Percentiles rank a stretch among this genome's conserved stretches.
phyloP scores from a whole-genome alignment of 2,888 invertebrate species.

The Iselma pallidipennis region DNA sequence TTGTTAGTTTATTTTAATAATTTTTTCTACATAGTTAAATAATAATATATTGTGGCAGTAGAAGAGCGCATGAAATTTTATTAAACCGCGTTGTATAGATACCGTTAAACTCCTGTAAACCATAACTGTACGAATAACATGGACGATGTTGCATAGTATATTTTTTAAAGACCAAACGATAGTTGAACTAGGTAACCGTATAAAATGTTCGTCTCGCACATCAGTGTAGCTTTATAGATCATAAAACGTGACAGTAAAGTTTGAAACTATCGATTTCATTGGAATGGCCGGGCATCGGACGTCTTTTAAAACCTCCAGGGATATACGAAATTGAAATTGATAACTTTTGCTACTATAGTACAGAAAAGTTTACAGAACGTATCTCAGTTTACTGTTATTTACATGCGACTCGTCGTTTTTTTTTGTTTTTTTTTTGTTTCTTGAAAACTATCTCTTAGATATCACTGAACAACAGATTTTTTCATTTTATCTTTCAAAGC shows the following conservation, averaged over 20 bases:
- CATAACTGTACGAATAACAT: constrained; percentile 11
- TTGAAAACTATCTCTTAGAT: constrained; percentile 14
- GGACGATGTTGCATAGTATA: constrained; percentile 27
- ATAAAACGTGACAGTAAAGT: constrained; percentile 50
- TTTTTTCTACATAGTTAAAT: neutral
- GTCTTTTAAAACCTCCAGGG: constrained; percentile 28
- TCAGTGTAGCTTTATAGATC: constrained; percentile 48
- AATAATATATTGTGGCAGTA: neutral
- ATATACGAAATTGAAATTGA: constrained; percentile 41
- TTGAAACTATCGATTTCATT: constrained; percentile 50
- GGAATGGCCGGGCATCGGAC: constrained; percentile 27
- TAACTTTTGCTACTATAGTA: constrained; percentile 26
- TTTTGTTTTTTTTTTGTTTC: neutral
- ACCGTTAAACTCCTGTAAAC: neutral
- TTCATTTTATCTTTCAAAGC: constrained; percentile 8
- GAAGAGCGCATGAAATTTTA: neutral
- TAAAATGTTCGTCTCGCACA: constrained; percentile 44
- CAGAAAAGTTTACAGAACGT: constrained; percentile 21
- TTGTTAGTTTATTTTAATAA: neutral
- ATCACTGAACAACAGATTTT: constrained; percentile 5
- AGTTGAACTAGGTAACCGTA: constrained; percentile 40
- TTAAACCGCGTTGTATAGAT: neutral
- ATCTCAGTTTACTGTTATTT: constrained; percentile 8
- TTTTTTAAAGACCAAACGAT: constrained; percentile 31
- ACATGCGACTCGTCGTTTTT: neutral